These are phyloP conservation scores for Drosophila pectinifera DNA, from an alignment of 1,140 invertebrate species.

Conservation along the genomic window DNA sequence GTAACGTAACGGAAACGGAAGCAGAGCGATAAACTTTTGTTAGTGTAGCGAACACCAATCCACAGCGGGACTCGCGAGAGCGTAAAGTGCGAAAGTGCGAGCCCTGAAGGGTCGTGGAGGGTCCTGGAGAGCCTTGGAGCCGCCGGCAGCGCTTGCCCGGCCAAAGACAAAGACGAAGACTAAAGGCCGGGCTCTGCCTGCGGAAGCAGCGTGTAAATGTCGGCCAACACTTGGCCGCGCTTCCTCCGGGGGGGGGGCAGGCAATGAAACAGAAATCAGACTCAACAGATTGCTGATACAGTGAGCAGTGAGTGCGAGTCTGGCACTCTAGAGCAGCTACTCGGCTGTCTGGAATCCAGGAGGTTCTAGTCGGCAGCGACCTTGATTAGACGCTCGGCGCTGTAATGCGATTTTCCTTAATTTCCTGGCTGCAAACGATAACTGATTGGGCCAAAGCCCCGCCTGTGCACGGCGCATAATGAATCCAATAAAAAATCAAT, in stretches of 20 bases:
- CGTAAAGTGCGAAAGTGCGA: slow-evolving; percentile 74
- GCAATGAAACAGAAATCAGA: slow-evolving; percentile 23
- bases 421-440: slow-evolving; percentile 63
- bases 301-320: background rate
- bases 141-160: slow-evolving; percentile 20
- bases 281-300: slow-evolving; percentile 53
- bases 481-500: slow-evolving; percentile 65
- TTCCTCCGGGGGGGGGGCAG: slow-evolving; percentile 44
- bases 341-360: slow-evolving; percentile 15
- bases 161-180: slow-evolving; percentile 38
- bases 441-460: slow-evolving; percentile 57
- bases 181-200: slow-evolving; percentile 32
- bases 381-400: slow-evolving; percentile 16
- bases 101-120: slow-evolving; percentile 21
- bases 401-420: slow-evolving; percentile 69
- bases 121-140: slow-evolving; percentile 25
- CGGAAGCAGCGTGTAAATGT: slow-evolving; percentile 77
- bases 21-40: slow-evolving; percentile 82
- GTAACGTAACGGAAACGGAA: slow-evolving; percentile 77
- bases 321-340: slow-evolving; percentile 8
- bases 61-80: slow-evolving; percentile 59
- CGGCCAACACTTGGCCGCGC: slow-evolving; percentile 68
- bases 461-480: background rate
- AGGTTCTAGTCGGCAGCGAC: slow-evolving; percentile 17
- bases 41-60: slow-evolving; percentile 64